Conservation (phyloP, 1,140 invertebrate species). For the Drosophila serrata region DNA sequence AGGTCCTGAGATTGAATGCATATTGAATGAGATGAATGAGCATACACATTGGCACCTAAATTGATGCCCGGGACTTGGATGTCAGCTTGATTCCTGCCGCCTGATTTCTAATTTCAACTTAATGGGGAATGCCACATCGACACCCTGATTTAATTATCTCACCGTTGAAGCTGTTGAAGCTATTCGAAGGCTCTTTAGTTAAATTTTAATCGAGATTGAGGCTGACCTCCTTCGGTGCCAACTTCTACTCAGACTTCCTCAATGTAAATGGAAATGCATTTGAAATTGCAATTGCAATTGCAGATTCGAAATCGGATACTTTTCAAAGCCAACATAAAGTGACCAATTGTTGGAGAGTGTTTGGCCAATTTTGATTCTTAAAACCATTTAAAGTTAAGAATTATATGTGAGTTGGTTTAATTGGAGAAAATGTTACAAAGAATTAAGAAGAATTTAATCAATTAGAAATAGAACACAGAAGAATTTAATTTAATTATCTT, state of each 20-base stretch:
- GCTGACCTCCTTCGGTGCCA: neutral
- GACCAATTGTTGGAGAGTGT: neutral
- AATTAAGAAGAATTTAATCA: neutral
- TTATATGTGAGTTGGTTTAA: neutral
- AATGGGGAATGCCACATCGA: slow-evolving; percentile 31
- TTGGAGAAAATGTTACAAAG: too few relatives aligned
- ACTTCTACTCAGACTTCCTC: too few relatives aligned
- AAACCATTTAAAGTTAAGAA: too few relatives aligned
- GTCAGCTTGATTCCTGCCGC: neutral
- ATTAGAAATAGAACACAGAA: neutral
- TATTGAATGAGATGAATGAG: slow-evolving; percentile 36
- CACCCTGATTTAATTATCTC: slow-evolving; percentile 32
- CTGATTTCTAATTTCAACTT: neutral
- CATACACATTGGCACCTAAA: slow-evolving; percentile 3
- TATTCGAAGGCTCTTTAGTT: slow-evolving; percentile 4
- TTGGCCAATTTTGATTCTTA: too few relatives aligned
- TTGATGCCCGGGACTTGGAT: neutral
- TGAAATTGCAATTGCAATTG: neutral
- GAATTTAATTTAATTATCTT: neutral
- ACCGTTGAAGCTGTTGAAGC: slow-evolving; percentile 2
- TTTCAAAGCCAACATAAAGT: neutral
- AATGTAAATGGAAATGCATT: neutral
- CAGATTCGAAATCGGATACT: neutral
- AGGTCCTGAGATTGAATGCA: slow-evolving; percentile 13
- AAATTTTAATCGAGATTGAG: slow-evolving; percentile 20